Evolutionary conservation across 2,113 vertebrate species (phyloP), one percentile per base, ranked within the genome.

Genomic region (Cygnus buccinator): DNA sequence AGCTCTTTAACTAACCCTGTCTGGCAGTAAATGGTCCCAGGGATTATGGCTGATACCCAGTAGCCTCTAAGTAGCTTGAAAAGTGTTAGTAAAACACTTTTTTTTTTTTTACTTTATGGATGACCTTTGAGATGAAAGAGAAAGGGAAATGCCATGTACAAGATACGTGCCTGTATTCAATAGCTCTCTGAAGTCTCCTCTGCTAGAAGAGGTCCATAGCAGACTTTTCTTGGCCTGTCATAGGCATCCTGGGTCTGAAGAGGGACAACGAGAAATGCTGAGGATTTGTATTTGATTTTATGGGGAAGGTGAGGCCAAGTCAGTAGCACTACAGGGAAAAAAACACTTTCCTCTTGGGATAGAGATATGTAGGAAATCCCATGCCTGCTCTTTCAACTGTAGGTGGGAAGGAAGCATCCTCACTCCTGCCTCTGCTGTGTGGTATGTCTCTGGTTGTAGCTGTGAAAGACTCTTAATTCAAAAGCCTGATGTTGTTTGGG

Each of bases 141-240:
- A 67, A 92, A 83, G 28, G 35, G 41, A 90, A 94, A 84, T 44
- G 13, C 3, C 31, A 8, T 17, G 3, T 57, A 63, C 21, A 66
- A 67, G 72, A 23, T 12, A 6, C 1, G 28, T 0, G 6, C 26
- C 11, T 4, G 1, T 75, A 50, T 14, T 58, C 44, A 50, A 35
- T 4, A 61, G 33, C 10, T 8, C 16, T 74, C 66, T 75, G 57
- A 91, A 65, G 23, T 28, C 63, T 82, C 50, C 39, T 68, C 73
- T 87, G 39, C 43, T 48, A n/a, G 13, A 76, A 39, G 44, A 84
- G 33, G 67, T 29, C 41, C 28, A 7, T 22, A 74, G 62, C 19
- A 88, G n/a, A 17, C 23, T 28, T 88, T 74, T 9, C 62, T 80
- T n/a, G 11, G 9, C 19, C 31, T 86, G 41, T 37, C 25, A 25